Evolutionary conservation across 1,140 invertebrate genomes (phyloP).

Genomic region (Cryptotermes secundus): DNA sequence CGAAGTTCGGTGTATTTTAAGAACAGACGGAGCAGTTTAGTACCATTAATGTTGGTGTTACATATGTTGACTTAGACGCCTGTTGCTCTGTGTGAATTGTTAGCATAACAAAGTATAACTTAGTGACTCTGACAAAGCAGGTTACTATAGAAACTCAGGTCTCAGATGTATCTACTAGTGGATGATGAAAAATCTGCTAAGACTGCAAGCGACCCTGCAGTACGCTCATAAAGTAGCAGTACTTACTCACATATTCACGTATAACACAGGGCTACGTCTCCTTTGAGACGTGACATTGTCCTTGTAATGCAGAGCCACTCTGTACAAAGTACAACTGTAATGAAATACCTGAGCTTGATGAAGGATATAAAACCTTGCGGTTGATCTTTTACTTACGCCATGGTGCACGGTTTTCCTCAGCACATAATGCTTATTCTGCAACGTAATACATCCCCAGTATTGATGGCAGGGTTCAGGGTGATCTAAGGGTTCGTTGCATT

Average conservation of each 20-base stretch:
- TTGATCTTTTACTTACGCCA: too few species aligned
- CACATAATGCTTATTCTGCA: too few species aligned
- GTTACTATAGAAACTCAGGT: not conserved
- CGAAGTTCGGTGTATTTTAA: too few species aligned
- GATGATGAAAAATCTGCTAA: not conserved
- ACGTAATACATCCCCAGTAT: too few species aligned
- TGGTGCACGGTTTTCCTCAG: too few species aligned
- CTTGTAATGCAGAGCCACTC: too few species aligned
- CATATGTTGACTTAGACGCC: not conserved
- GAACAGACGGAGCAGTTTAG: too few species aligned
- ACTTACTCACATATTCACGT: not conserved
- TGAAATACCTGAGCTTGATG: too few species aligned
- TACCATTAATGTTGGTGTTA: not conserved
- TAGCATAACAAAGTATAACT: not conserved
- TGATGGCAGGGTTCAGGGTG: too few species aligned
- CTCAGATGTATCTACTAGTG: not conserved
- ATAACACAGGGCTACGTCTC: not conserved
- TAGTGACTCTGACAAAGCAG: not conserved
- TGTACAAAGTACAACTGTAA: too few species aligned
- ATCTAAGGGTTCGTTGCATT: not conserved
- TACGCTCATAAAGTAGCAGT: not conserved
- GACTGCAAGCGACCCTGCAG: not conserved
- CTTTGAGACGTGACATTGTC: too few species aligned
- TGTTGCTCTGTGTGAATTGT: not conserved
- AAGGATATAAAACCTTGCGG: too few species aligned